These are phyloP conservation scores for Bombus sibiricus DNA, from an alignment of 1,140 invertebrate genomes.

Conservation along the genomic window DNA sequence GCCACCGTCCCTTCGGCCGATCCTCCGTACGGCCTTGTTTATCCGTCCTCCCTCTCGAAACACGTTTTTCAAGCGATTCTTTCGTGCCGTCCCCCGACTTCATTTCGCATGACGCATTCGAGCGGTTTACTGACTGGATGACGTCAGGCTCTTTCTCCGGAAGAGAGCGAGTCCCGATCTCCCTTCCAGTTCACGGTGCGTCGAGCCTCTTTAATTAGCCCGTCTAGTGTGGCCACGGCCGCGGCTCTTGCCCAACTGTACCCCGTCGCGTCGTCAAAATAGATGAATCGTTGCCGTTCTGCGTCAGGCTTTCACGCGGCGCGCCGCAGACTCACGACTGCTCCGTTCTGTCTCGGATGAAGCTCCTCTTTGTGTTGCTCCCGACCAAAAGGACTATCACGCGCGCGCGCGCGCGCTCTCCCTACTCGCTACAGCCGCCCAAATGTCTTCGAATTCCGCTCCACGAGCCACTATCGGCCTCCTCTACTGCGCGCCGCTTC, in stretches of 20 bases:
- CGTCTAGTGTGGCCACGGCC: conserved; percentile 15
- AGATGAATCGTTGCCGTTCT: neutral
- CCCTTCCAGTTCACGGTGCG: neutral
- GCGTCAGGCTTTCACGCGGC: conserved; percentile 7
- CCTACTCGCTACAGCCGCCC: neutral
- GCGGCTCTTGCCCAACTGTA: neutral
- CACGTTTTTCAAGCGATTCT: neutral
- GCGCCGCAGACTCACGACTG: too few species aligned
- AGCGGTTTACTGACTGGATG: conserved; percentile 31
- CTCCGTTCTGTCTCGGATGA: neutral
- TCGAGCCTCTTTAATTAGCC: conserved; percentile 36
- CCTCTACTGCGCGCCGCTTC: neutral
- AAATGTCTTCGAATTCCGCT: conserved; percentile 35
- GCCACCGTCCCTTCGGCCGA: too few species aligned
- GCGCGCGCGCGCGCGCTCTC: neutral
- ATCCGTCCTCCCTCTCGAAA: neutral
- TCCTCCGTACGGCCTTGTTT: neutral
- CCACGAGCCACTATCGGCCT: neutral
- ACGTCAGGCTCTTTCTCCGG: conserved; percentile 46
- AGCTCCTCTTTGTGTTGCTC: neutral
- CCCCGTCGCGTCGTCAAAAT: neutral
- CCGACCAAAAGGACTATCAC: neutral
- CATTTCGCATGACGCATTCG: conserved; percentile 18
- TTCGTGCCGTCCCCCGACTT: neutral
- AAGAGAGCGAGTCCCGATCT: neutral